Evolutionary conservation across 1,140 invertebrate genomes (phyloP).

Genomic region (Halotydeus destructor): DNA sequence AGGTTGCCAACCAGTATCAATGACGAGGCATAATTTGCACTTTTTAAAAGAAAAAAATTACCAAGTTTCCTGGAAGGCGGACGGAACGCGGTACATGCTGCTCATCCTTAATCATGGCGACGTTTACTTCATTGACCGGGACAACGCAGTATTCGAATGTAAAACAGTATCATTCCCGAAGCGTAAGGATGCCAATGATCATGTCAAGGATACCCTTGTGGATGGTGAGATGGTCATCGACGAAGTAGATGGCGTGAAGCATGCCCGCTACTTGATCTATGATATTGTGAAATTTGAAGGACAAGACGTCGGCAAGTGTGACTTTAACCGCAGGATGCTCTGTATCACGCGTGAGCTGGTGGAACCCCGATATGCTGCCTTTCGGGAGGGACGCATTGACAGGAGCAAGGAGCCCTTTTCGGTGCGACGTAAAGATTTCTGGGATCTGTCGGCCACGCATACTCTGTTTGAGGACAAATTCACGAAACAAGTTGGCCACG

Average conservation of each 20-base stretch:
- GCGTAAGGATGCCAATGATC: slow-evolving; percentile 42
- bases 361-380: slow-evolving; percentile 45
- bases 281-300: slow-evolving; percentile 73
- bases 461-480: slow-evolving; percentile 67
- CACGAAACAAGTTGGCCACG: slow-evolving; percentile 57
- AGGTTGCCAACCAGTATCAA: slow-evolving; percentile 88
- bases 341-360: slow-evolving; percentile 50
- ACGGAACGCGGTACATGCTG: slow-evolving; percentile 96
- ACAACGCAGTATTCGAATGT: slow-evolving; percentile 81
- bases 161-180: slow-evolving; percentile 47
- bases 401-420: slow-evolving; percentile 63
- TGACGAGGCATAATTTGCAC: slow-evolving; percentile 62
- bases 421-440: slow-evolving; percentile 69
- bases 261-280: slow-evolving; percentile 81
- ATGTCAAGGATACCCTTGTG: slow-evolving; percentile 60
- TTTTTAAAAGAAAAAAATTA: slow-evolving; percentile 59
- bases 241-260: slow-evolving; percentile 35
- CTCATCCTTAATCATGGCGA: slow-evolving; percentile 60
- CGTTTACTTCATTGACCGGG: slow-evolving; percentile 83
- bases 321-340: slow-evolving; percentile 47
- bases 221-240: slow-evolving; percentile 97
- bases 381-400: slow-evolving; percentile 46
- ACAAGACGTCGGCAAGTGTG: slow-evolving; percentile 50
- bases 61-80: slow-evolving; percentile 96
- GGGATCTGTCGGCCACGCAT: slow-evolving; percentile 43